Base-by-base conservation (phyloP, 2,113 vertebrate genomes). In the Hystrix brachyura region DNA sequence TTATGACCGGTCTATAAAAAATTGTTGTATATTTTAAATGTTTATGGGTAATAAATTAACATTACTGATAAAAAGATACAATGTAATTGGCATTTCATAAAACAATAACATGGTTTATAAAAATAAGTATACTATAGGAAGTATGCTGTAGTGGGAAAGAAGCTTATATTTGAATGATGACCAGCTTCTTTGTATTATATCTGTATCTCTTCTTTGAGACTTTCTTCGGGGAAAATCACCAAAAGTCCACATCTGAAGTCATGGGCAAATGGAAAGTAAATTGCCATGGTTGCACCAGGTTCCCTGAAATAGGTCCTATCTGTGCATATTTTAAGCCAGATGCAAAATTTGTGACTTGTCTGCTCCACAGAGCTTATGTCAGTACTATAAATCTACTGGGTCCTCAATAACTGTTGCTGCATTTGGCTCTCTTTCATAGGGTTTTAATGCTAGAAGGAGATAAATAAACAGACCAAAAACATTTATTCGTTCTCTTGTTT, bases 1-100 rank as follows among this genome's bases (percentile, higher is more conserved):
- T 96, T 96, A 65, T 48, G 91, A 94, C 74, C 84, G 59, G 51
- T n/a, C 71, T 95, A 82, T 97, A 96, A 88, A 95, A 85, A 89
- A 80, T 60, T 84, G 80, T 78, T 65, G 43, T n/a, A 64, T 67
- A 90, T 79, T 96, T 90, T 79, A 94, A 93, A 82, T 90, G 10
- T n/a, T 81, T 60, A 72, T 80, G 51, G 83, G 23, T 86, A 94
- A 94, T 64, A 91, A 90, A 76, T 80, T 27, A 90, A 95, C 94
- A 25, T 18, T 84, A 59, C 94, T 90, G 74, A 85, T 95, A 90
- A 7, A 90, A 93, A 18, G 1, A 83, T 85, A 5, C 15, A 84
- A 65, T 76, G 4, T 57, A 96, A 88, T 81, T 91, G 32, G 5
- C 8, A 3, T 86, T 94, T 95, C 34, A 76, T 94, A 94, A 93